A percentile compares a stretch with the other conserved stretches of the same genome.
Conservation (phyloP, 2,888 invertebrate species). For the Drosophila tripunctata region DNA sequence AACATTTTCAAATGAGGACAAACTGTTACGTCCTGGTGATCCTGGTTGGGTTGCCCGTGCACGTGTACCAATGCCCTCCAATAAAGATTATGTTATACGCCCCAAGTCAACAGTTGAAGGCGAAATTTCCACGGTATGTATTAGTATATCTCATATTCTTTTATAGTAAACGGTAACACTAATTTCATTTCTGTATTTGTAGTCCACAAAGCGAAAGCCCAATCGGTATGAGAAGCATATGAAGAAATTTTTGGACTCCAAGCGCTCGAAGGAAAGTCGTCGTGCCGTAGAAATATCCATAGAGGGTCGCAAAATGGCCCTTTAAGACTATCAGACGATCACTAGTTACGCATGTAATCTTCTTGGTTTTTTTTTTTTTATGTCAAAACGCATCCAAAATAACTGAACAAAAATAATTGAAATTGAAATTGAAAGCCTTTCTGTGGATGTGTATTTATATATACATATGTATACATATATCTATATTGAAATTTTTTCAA, state of each 20-base stretch:
- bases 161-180: background rate
- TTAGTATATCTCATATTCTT: background rate
- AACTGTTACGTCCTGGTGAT: constrained; percentile 94
- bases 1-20: constrained; percentile 87
- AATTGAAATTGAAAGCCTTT: constrained; percentile 33
- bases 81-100: constrained; percentile 97
- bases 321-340: constrained; percentile 85
- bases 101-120: constrained; percentile 96
- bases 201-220: constrained; percentile 91
- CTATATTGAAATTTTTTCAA: background rate
- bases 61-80: constrained; percentile 96
- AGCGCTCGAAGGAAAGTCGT: constrained; percentile 90
- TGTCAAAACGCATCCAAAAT: constrained; percentile 17
- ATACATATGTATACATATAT: no score
- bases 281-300: constrained; percentile 97
- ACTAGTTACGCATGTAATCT: constrained; percentile 15
- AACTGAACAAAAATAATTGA: constrained; percentile 49
- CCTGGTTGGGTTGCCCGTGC: constrained; percentile 98
- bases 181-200: background rate
- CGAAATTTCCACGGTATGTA: constrained; percentile 91
- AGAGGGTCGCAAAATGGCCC: constrained; percentile 97
- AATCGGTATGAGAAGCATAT: constrained; percentile 96
- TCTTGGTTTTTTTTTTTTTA: constrained; percentile 5
- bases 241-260: constrained; percentile 94
- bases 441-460: constrained; percentile 17